Evolutionary conservation across 2,888 invertebrate genomes (phyloP).

Genomic region (Agrochola lota): DNA sequence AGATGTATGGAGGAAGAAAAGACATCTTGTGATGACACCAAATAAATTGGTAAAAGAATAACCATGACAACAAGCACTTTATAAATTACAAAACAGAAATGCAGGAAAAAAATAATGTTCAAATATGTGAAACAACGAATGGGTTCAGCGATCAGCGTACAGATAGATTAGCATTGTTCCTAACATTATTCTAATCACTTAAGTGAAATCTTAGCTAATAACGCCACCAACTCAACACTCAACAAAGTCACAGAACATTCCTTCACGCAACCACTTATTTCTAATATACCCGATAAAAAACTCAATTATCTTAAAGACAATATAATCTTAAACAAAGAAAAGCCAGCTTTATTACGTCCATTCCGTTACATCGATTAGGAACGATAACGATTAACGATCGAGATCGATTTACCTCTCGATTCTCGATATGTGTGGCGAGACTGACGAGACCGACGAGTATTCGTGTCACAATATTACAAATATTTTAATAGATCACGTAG

Average conservation of each 20-base stretch:
- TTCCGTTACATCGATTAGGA: constrained; percentile 73
- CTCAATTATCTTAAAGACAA: constrained; percentile 50
- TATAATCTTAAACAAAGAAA: constrained; percentile 54
- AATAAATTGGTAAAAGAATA: too few species aligned
- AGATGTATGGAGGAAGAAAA: neutral
- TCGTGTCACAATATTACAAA: constrained; percentile 67
- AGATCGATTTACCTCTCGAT: constrained; percentile 68
- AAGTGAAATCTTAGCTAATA: constrained; percentile 30
- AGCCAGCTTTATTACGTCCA: constrained; percentile 39
- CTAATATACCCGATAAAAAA: constrained; percentile 39
- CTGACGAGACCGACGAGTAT: constrained; percentile 56
- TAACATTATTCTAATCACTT: constrained; percentile 16
- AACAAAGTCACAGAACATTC: constrained; percentile 19
- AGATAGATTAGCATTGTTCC: neutral
- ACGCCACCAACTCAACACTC: constrained; percentile 9
- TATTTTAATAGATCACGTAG: constrained; percentile 63
- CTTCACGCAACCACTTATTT: constrained; percentile 42
- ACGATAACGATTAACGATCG: constrained; percentile 59
- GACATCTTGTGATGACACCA: too few species aligned
- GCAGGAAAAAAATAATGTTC: neutral
- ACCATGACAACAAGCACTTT: too few species aligned
- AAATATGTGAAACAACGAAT: neutral
- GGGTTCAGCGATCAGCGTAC: constrained; percentile 24
- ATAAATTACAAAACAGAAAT: neutral
- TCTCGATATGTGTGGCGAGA: constrained; percentile 59